Base-by-base conservation (phyloP, 1,140 invertebrate species). In the Argopecten irradians region DNA sequence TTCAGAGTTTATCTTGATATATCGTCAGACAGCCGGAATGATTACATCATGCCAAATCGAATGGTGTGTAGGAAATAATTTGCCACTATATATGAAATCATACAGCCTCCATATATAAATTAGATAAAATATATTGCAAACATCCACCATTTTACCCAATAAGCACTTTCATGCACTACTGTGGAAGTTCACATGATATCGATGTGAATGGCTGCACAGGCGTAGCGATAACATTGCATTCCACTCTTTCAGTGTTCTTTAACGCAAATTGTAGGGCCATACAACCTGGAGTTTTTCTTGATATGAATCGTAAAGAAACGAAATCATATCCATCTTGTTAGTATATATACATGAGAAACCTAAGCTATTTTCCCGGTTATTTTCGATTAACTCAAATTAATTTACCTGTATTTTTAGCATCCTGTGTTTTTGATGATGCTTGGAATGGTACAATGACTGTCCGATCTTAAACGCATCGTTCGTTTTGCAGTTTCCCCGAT, bases 101-200 rank as follows among this genome's bases (percentile, higher is more conserved):
- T 71, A 28, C 22, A 71, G 28, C n/a, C n/a, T 71, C n/a, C 2
- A n/a, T 28, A 71, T 16, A 1, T 8, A 71, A 71, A 71, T 71
- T 71, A n/a, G 19, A 71, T 71, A 28, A 71, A 71, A 39, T n/a
- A 28, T 28, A 28, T 28, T 71, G 55, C 55, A 71, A 71, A 22
- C 55, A 71, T 71, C 55, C 55, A 28, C n/a, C 22, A 71, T 71
- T 71, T 71, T 71, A 71, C 55, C n/a, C 28, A 71, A 71, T 71
- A 71, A 71, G 55, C 22, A 28, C 19, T 71, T 71, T 8, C 1
- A 71, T 71, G 55, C 55, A 28, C 55, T 71, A 16, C 55, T 1
- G 11, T 22, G 36, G n/a, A n/a, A 11, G 8, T 71, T 28, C 2
- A n/a, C 55, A 71, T 71, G 55, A 22, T 71, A 71, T 71, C 55